Conservation (phyloP, 2,888 invertebrate species). For the Teleogryllus oceanicus region DNA sequence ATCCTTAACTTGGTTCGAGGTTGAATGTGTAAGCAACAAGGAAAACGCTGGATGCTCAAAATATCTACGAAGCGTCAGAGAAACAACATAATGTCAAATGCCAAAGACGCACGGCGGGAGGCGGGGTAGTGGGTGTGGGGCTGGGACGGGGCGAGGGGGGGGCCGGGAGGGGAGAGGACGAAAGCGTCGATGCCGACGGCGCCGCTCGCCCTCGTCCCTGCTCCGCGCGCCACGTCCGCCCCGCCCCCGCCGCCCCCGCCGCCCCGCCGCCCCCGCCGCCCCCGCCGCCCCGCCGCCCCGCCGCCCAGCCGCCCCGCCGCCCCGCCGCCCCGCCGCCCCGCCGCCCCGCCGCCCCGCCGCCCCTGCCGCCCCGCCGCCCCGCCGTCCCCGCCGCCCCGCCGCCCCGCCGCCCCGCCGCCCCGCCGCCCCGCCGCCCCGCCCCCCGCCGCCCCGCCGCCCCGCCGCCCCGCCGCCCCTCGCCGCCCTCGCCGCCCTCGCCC, state of each 20-base stretch:
- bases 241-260: background rate
- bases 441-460: background rate
- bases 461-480: too few species aligned
- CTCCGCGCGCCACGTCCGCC: too few species aligned
- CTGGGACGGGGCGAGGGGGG: background rate
- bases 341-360: background rate
- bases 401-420: background rate
- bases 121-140: background rate
- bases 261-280: background rate
- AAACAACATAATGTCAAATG: slow-evolving; percentile 18
- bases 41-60: background rate
- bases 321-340: too few species aligned
- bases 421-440: background rate
- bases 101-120: background rate
- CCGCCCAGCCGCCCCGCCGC: background rate
- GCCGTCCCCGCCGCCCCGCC: background rate
- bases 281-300: background rate
- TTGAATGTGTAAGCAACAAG: background rate
- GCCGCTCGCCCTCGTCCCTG: background rate
- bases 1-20: too few species aligned
- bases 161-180: background rate
- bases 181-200: background rate
- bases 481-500: slow-evolving; percentile 4
- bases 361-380: background rate
- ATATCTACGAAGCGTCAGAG: background rate